Base-by-base conservation (phyloP, 2,797 vertebrate species). In the Anas acuta region DNA sequence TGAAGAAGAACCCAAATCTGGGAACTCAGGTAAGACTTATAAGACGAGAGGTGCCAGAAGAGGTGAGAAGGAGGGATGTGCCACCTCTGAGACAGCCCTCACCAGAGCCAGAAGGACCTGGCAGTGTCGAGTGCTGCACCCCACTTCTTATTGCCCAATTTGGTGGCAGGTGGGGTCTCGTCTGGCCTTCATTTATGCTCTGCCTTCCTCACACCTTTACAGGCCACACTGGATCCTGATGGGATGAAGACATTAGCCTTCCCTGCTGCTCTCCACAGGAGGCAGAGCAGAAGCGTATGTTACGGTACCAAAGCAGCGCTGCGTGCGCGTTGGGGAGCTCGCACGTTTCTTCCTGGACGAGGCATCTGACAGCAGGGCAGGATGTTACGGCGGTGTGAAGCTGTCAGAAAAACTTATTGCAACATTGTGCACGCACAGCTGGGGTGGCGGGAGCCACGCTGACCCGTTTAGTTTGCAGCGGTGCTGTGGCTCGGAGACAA, bases 111-210 rank as follows among this genome's bases (percentile, higher is more conserved):
- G 28, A 53, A 8, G 12, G 37, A 17, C 20, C n/a, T 71, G 71
- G 43, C 0, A 1, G 23, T 22, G 18, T n/a, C 65, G 33, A 37
- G 0, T 0, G 1, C 30, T 30, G 54, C 47, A 20, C 22, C 33
- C 35, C 1, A 0, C 7, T 33, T 84, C 39, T 62, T 60, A 19
- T 2, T 41, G 58, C 25, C 51, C 16, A 9, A 0, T 53, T 47
- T 58, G 37, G 33, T 39, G 71, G 60, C 64, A 93, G 67, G 18
- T 78, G 51, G 33, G 49, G 39, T 66, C 21, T 74, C 3, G 0
- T 51, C n/a, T 62, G 37, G 69, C 25, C 47, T 73, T 77, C 32
- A 7, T 26, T 35, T 60, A 16, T 25, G 41, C 43, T 69, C 39
- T 32, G 25, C 64, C 47, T 39, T 73, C 39, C 19, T 62, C 67